phyloP scores from a whole-genome alignment of 2,113 vertebrate species.

The Phasianus colchicus region DNA sequence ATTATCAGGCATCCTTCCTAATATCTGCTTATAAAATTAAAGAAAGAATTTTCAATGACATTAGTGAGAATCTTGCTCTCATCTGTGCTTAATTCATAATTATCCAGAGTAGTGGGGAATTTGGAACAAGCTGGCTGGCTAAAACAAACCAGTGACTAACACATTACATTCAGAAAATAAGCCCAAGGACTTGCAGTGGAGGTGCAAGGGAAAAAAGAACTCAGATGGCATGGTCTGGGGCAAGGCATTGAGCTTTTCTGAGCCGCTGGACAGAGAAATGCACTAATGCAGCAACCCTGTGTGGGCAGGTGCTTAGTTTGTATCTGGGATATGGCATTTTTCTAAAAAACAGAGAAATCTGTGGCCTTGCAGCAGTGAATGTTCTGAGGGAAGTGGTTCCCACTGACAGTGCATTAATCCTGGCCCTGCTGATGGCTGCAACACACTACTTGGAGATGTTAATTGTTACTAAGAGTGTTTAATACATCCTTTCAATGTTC shows the following conservation, averaged over 20 bases:
- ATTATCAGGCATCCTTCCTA: not conserved
- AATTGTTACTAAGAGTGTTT: constrained; percentile 7
- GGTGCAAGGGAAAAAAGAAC: not conserved
- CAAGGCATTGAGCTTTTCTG: not conserved
- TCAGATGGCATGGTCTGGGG: not conserved
- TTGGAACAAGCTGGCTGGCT: not conserved
- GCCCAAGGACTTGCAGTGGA: not conserved
- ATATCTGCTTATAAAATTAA: not conserved
- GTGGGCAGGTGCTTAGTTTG: not conserved
- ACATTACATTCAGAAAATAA: not conserved
- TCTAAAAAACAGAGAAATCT: accelerated
- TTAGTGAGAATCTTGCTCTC: not conserved
- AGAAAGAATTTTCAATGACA: not conserved
- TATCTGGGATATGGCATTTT: not conserved
- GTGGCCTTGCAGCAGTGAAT: not conserved
- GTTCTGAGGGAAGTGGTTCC: not conserved
- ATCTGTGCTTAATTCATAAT: not conserved
- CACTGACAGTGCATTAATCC: not conserved
- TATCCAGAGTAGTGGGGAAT: not conserved
- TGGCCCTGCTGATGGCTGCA: not conserved
- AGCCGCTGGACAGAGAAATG: not conserved
- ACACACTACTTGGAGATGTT: not conserved
- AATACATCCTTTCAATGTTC: not conserved
- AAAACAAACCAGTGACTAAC: not conserved
- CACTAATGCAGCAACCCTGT: accelerated